phyloP scores from a whole-genome alignment of 2,113 vertebrate species.

The Ptilonorhynchus violaceus region DNA sequence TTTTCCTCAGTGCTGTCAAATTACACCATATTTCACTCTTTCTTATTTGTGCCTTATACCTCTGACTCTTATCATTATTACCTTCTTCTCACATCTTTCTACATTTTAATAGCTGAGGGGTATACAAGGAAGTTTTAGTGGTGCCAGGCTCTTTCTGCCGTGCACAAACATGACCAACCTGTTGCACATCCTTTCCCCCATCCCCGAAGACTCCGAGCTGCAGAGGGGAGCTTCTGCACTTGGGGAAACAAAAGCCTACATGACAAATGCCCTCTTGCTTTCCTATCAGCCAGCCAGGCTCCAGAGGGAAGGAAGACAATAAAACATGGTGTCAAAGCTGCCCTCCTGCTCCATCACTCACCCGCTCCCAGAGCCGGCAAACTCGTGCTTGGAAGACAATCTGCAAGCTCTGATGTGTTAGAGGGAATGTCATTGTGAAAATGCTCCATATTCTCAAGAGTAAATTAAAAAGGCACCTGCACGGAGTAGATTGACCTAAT shows the following conservation, averaged over 20 bases:
- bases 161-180: accelerated
- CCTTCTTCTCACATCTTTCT: background rate
- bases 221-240: background rate
- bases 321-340: background rate
- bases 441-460: background rate
- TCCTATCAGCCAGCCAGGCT: background rate
- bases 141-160: background rate
- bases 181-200: background rate
- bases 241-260: background rate
- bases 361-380: background rate
- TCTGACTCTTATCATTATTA: background rate
- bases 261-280: background rate
- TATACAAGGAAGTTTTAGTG: background rate
- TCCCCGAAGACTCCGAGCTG: background rate
- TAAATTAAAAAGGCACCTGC: background rate
- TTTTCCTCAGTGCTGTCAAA: conserved; percentile 6
- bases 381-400: background rate
- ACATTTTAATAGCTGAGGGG: background rate
- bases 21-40: background rate
- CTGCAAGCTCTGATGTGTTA: background rate
- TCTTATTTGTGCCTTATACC: background rate
- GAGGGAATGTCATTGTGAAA: background rate
- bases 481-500: background rate
- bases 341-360: background rate
- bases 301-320: background rate